phyloP scores from a whole-genome alignment of 1,140 invertebrate genomes.

The Achroia grisella region DNA sequence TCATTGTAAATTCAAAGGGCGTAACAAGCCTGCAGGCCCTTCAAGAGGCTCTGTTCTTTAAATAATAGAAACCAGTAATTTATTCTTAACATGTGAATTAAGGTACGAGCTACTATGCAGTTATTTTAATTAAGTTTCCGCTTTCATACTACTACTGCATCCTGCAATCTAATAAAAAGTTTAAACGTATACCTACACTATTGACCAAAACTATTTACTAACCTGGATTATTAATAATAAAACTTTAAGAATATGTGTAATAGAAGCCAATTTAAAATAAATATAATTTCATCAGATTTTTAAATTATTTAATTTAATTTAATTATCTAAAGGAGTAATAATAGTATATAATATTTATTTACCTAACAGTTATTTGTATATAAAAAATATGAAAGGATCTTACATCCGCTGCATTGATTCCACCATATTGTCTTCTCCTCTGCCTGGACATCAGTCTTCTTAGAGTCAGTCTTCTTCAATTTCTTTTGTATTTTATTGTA shows the following conservation, averaged over 20 bases:
- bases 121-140: neutral
- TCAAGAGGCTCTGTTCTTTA: slow-evolving; percentile 50
- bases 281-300: no score
- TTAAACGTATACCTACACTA: neutral
- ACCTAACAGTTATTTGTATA: no score
- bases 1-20: slow-evolving; percentile 68
- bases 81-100: no score
- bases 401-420: slow-evolving; percentile 63
- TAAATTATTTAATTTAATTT: no score
- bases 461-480: slow-evolving; percentile 63
- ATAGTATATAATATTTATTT: slow-evolving; percentile 4
- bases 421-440: slow-evolving; percentile 65
- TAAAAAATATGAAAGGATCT: slow-evolving; percentile 23
- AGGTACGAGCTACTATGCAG: no score
- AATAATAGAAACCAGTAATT: slow-evolving; percentile 27
- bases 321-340: no score
- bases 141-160: no score
- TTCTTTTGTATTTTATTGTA: slow-evolving; percentile 63
- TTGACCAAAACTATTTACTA: no score
- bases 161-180: no score
- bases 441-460: slow-evolving; percentile 53
- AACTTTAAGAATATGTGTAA: no score
- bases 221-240: no score
- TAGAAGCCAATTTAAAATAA: no score
- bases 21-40: slow-evolving; percentile 58